Evolutionary conservation across 30 jellyfish, hydroid and myxozoan genomes (phyloP).

Genomic region (Rhopilema esculentum): DNA sequence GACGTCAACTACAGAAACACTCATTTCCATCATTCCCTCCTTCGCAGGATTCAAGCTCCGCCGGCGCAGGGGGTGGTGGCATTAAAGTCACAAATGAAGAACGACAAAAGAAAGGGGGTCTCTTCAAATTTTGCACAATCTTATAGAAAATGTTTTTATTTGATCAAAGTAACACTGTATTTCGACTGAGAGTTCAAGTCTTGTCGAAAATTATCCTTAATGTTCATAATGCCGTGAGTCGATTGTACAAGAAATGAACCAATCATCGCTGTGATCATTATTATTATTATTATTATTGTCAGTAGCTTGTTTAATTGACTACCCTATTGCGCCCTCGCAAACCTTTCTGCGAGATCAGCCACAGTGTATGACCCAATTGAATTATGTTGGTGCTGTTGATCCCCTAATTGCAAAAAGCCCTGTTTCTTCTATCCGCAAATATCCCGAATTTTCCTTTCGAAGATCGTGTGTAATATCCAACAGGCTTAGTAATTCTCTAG

Average conservation of each 20-base stretch:
- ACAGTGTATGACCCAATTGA: background rate
- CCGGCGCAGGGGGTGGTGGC: constrained; percentile 23
- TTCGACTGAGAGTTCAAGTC: background rate
- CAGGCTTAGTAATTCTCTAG: too few relatives aligned
- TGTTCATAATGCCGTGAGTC: background rate
- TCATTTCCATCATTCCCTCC: too few relatives aligned
- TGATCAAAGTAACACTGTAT: background rate
- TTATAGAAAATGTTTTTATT: constrained; percentile 30
- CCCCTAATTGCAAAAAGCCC: background rate
- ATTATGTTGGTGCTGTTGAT: background rate
- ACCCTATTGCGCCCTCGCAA: background rate
- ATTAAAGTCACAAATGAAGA: constrained; percentile 47
- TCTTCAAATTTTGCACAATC: constrained; percentile 51
- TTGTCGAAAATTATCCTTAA: background rate
- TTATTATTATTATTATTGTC: background rate
- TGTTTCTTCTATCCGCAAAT: too few relatives aligned
- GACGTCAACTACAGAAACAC: too few relatives aligned
- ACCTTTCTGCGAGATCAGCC: background rate
- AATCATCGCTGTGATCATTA: background rate
- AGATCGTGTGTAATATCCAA: too few relatives aligned
- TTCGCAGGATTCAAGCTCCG: constrained; percentile 5
- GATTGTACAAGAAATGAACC: background rate
- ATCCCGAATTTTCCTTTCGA: too few relatives aligned
- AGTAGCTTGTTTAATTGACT: background rate
- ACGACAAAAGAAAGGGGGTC: constrained; percentile 57